phyloP scores from a whole-genome alignment of 1,140 invertebrate species.

The Aphis craccivora region DNA sequence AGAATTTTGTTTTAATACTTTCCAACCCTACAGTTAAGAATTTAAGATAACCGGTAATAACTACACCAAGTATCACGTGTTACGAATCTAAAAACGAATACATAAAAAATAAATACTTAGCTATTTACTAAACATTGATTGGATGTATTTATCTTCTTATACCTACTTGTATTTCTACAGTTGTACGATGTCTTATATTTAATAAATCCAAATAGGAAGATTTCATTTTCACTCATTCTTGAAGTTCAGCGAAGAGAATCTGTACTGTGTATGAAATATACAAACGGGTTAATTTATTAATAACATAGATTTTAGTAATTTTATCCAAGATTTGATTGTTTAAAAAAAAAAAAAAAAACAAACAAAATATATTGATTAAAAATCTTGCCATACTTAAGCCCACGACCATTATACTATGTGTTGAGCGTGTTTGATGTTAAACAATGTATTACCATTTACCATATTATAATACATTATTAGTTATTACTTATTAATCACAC shows the following conservation, averaged over 20 bases:
- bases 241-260: neutral
- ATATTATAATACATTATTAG: neutral
- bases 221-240: neutral
- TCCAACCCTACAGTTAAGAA: neutral
- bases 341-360: no score
- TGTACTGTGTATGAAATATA: no score
- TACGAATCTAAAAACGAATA: neutral
- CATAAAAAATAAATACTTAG: neutral
- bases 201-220: neutral
- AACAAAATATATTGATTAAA: neutral
- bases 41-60: neutral
- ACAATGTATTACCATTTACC: neutral
- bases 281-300: no score
- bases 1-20: no score
- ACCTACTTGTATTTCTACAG: neutral
- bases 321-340: no score
- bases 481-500: neutral
- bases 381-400: neutral
- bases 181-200: neutral
- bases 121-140: neutral
- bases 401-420: neutral
- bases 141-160: neutral
- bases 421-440: neutral
- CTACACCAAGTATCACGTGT: neutral
- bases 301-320: no score